These are phyloP conservation scores for Gallinago solitaria DNA, from an alignment of 2,797 vertebrate species.

Conservation along the genomic window DNA sequence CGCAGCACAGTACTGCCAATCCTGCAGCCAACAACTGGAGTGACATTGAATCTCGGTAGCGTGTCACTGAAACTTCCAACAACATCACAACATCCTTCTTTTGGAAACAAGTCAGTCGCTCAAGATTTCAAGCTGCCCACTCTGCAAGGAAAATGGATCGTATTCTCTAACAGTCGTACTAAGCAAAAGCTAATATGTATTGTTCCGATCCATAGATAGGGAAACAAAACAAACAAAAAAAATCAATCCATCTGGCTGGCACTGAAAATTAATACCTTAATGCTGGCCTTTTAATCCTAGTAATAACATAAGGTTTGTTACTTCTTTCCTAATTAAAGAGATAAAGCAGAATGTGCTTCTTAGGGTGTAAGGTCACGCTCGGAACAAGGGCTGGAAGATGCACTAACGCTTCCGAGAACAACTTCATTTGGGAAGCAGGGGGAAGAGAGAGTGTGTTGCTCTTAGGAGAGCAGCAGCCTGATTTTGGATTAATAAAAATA, in stretches of 20 bases:
- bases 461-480: background rate
- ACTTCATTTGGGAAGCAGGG: rapidly evolving
- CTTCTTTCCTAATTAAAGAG: constrained; percentile 42
- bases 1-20: background rate
- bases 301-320: constrained; percentile 37
- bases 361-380: background rate
- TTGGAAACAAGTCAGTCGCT: background rate
- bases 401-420: background rate
- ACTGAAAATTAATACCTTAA: constrained; percentile 40
- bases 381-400: background rate
- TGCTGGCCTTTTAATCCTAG: constrained; percentile 54
- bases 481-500: background rate
- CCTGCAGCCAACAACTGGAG: background rate
- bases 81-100: background rate
- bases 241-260: background rate
- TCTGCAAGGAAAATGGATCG: background rate
- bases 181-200: background rate
- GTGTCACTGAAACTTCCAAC: background rate
- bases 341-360: constrained; percentile 20
- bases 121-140: background rate
- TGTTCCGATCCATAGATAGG: background rate
- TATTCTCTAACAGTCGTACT: background rate
- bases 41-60: background rate
- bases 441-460: background rate
- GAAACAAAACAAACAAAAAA: background rate